A percentile compares a stretch with the other conserved stretches of the same genome.
These are phyloP conservation scores for Silurus asotus DNA, from an alignment of 2,113 vertebrate genomes.

Conservation along the genomic window DNA sequence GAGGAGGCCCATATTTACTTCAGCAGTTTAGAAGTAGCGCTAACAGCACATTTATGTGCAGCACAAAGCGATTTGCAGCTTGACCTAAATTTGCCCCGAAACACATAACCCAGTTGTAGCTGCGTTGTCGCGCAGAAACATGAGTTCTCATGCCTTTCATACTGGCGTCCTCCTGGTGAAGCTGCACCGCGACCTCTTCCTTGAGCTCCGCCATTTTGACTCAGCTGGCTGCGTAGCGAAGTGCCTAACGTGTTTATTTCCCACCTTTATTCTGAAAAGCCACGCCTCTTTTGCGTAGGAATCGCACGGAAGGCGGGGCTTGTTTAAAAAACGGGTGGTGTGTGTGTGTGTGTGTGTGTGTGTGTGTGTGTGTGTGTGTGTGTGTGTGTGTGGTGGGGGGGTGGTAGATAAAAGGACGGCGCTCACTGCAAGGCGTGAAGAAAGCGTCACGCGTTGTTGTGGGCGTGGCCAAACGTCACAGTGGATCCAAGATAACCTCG, in stretches of 20 bases:
- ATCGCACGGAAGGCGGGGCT: neutral
- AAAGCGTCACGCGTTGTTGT: neutral
- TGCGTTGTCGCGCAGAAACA: neutral
- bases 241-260: neutral
- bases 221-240: conserved; percentile 52
- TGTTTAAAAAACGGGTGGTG: neutral
- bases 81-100: neutral
- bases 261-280: neutral
- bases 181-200: conserved; percentile 63
- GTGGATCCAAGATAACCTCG: conserved; percentile 34
- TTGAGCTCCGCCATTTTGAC: conserved; percentile 74
- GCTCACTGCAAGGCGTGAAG: neutral
- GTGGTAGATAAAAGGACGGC: neutral
- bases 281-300: neutral
- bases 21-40: conserved; percentile 61
- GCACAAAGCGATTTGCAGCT: neutral
- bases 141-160: conserved; percentile 63
- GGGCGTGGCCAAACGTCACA: neutral
- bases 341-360: no score
- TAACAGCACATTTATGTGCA: conserved; percentile 3
- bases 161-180: conserved; percentile 74
- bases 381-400: no score
- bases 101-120: no score
- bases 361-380: no score
- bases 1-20: conserved; percentile 70